A percentile compares a stretch with the other conserved stretches of the same genome.
These are phyloP conservation scores for Cyprinodon tularosa DNA, from an alignment of 2,113 vertebrate species.

Conservation along the genomic window DNA sequence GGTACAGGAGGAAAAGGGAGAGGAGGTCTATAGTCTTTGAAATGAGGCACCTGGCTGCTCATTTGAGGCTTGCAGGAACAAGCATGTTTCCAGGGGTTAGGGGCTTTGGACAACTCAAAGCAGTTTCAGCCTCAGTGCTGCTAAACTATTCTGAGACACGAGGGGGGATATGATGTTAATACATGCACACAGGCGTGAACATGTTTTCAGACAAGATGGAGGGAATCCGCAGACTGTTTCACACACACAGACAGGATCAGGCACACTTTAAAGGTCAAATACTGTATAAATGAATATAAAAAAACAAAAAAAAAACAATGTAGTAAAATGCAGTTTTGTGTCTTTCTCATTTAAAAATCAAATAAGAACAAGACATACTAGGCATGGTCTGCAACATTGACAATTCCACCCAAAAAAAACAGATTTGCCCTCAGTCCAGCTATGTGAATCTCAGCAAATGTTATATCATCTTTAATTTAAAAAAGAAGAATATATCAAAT, in stretches of 20 bases:
- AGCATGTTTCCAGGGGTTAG: conserved; percentile 71
- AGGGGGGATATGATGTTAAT: conserved; percentile 55
- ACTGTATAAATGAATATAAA: too few species aligned
- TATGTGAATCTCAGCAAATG: not conserved
- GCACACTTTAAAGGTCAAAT: too few species aligned
- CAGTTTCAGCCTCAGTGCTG: conserved; percentile 42
- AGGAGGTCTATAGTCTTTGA: conserved; percentile 56
- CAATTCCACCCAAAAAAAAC: not conserved
- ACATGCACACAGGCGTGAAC: conserved; percentile 60
- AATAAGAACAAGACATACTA: not conserved
- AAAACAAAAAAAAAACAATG: not conserved
- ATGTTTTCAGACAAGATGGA: conserved; percentile 61
- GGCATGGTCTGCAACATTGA: not conserved
- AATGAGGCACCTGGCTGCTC: conserved; percentile 69
- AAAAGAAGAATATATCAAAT: not conserved
- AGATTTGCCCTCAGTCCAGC: not conserved
- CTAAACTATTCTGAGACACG: conserved; percentile 53
- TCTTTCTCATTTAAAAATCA: not conserved
- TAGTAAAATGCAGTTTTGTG: not conserved
- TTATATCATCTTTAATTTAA: not conserved
- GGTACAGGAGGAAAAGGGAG: conserved; percentile 36
- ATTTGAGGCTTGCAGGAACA: conserved; percentile 69
- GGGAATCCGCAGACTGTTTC: conserved; percentile 42
- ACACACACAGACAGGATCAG: not conserved
- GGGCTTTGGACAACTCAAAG: conserved; percentile 63